phyloP scores from a whole-genome alignment of 2,113 vertebrate genomes.

The Danionella cerebrum region DNA sequence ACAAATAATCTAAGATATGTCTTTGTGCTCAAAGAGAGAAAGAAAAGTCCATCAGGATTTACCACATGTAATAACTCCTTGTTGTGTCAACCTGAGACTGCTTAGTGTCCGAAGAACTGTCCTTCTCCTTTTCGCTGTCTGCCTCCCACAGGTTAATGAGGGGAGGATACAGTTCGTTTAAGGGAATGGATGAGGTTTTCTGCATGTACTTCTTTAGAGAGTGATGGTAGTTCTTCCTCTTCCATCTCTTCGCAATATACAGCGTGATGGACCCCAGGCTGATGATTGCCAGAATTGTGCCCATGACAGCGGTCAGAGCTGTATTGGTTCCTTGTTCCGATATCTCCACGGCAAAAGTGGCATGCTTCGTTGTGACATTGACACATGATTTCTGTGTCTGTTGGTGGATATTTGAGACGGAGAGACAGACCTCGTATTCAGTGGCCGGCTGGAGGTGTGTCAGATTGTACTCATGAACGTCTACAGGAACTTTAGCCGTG shows the following conservation, averaged over 20 bases:
- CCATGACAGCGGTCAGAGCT: conserved; percentile 86
- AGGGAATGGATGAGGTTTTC: conserved; percentile 94
- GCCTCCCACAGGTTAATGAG: conserved; percentile 98
- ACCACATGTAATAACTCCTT: conserved; percentile 99
- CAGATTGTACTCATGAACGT: conserved; percentile 94
- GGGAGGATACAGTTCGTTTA: conserved; percentile 95
- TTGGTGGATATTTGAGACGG: conserved; percentile 84
- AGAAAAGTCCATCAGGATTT: conserved; percentile 67
- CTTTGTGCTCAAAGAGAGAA: conserved; percentile 46
- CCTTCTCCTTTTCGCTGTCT: conserved; percentile 93
- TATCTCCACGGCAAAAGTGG: conserved; percentile 75
- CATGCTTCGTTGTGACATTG: conserved; percentile 89
- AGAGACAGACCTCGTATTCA: conserved; percentile 93
- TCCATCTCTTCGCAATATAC: conserved; percentile 84
- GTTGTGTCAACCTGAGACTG: conserved; percentile 92
- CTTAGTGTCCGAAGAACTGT: conserved; percentile 80
- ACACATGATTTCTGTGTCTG: conserved; percentile 89
- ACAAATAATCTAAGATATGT: conserved; percentile 76
- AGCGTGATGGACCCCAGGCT: conserved; percentile 79
- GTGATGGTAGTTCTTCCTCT: conserved; percentile 96
- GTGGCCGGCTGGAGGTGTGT: conserved; percentile 91
- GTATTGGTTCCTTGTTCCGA: conserved; percentile 85
- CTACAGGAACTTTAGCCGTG: conserved; percentile 88
- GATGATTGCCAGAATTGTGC: conserved; percentile 84
- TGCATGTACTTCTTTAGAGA: conserved; percentile 98